These are phyloP conservation scores for Glaucomys volans DNA, from an alignment of 2,113 vertebrate species.

Conservation along the genomic window DNA sequence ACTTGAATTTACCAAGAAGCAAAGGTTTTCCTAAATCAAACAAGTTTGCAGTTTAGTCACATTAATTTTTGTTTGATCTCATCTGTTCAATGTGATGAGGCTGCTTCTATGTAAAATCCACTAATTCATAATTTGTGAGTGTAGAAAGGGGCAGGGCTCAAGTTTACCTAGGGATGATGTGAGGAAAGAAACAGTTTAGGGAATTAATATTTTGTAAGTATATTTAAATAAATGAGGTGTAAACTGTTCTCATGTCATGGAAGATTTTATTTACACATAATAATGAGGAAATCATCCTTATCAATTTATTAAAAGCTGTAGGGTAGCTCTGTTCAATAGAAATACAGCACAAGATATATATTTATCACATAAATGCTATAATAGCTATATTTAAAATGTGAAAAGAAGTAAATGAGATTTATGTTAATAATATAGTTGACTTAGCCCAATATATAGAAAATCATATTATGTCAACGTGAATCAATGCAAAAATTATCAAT, in stretches of 20 bases:
- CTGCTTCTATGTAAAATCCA: background rate
- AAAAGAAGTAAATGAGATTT: background rate
- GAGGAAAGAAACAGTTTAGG: background rate
- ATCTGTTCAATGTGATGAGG: background rate
- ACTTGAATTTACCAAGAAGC: background rate
- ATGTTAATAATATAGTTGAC: background rate
- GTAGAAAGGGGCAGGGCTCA: background rate
- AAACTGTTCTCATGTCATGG: background rate
- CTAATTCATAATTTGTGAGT: background rate
- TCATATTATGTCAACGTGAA: background rate
- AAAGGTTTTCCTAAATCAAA: constrained; percentile 4
- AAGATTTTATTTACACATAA: background rate
- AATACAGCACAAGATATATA: background rate
- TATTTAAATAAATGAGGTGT: background rate
- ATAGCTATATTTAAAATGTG: background rate
- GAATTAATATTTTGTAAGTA: background rate
- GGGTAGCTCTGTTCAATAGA: background rate
- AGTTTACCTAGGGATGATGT: background rate
- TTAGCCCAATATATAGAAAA: background rate
- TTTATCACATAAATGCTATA: background rate
- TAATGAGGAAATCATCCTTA: background rate
- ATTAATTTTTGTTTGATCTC: background rate
- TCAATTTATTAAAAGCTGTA: background rate
- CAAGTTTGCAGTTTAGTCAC: background rate
- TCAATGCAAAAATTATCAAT: background rate